These are phyloP conservation scores for Scarus forsteni DNA, from an alignment of 2,797 vertebrate genomes.

Conservation along the genomic window DNA sequence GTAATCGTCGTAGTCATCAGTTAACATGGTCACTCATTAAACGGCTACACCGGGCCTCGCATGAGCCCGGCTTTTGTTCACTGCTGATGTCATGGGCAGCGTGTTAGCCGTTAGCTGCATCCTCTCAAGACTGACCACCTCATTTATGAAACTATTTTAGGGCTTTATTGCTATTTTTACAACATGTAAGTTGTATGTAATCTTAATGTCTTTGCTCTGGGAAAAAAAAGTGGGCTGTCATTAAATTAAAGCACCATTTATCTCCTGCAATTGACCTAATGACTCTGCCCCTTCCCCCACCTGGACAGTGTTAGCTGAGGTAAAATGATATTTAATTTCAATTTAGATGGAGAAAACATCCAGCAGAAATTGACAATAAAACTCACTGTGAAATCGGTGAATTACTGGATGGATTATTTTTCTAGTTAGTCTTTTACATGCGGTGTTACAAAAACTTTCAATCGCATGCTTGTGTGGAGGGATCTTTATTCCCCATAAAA, in stretches of 20 bases:
- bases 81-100: constrained; percentile 30
- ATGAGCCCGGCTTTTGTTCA: constrained; percentile 63
- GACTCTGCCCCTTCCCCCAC: not conserved
- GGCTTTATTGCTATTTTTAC: accelerated
- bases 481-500: too few species aligned
- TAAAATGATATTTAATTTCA: too few species aligned
- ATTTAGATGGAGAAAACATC: too few species aligned
- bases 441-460: too few species aligned
- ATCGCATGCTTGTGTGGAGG: too few species aligned
- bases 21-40: too few species aligned
- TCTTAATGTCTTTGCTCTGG: accelerated
- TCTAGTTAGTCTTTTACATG: too few species aligned
- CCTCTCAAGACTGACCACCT: too few species aligned
- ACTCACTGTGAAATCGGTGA: too few species aligned
- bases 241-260: not conserved
- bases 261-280: not conserved
- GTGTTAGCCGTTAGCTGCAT: constrained; percentile 27
- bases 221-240: not conserved
- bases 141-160: accelerated
- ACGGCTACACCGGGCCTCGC: constrained; percentile 21
- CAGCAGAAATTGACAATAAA: too few species aligned
- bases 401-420: too few species aligned
- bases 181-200: accelerated
- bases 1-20: too few species aligned
- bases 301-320: not conserved